Evolutionary conservation across 1,140 invertebrate genomes (phyloP).

Genomic region (Neodiprion lecontei): DNA sequence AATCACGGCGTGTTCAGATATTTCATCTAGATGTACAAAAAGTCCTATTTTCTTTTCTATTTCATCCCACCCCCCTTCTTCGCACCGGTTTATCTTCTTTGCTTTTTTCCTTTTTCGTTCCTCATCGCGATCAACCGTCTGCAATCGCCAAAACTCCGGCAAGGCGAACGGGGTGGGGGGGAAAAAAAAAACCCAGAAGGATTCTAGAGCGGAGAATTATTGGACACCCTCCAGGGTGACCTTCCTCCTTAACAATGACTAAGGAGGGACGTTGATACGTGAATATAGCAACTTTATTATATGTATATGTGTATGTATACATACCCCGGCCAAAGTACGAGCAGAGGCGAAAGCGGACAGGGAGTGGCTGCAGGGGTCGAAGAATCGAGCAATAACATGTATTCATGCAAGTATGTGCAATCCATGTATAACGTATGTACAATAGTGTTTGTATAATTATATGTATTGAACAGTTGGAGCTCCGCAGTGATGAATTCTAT

Average conservation of each 20-base stretch:
- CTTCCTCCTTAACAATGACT: neutral
- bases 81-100: neutral
- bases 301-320: neutral
- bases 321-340: neutral
- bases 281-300: neutral
- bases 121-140: neutral
- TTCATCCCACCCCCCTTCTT: neutral
- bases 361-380: neutral
- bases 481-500: neutral
- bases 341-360: neutral
- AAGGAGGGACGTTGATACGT: neutral
- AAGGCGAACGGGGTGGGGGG: neutral
- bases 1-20: too few relatives aligned
- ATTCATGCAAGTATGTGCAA: neutral
- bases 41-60: neutral
- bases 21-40: too few relatives aligned
- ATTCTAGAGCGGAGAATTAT: neutral
- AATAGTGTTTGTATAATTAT: neutral
- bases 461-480: neutral
- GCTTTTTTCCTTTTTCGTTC: neutral
- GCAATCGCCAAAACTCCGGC: neutral
- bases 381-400: neutral
- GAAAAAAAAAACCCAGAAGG: neutral
- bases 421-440: neutral
- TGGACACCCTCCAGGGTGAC: neutral